Conservation (phyloP, 2,113 vertebrate species). For the Camelus dromedarius region DNA sequence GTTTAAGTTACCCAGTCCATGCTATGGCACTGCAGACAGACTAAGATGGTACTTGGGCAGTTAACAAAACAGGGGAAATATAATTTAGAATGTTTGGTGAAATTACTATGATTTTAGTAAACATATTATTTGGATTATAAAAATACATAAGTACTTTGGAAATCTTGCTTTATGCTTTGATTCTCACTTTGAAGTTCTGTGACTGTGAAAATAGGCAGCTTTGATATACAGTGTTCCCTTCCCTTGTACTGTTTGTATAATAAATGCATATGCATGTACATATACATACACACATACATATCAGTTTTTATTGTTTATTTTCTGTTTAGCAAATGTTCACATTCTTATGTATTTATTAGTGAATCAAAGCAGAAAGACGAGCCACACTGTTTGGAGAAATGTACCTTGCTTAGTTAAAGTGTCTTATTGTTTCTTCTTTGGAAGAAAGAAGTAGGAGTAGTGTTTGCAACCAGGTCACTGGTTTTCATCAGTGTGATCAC, state of each 20-base stretch:
- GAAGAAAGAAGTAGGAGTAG: background rate
- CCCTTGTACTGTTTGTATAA: background rate
- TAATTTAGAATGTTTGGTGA: conserved; percentile 9
- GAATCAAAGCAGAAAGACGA: conserved; percentile 3
- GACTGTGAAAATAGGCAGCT: background rate
- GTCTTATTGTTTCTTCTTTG: conserved; percentile 12
- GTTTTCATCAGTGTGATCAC: background rate
- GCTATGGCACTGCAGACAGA: background rate
- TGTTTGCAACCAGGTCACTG: background rate
- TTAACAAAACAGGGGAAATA: background rate
- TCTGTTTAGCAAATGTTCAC: background rate
- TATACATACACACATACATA: no score
- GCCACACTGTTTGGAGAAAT: background rate
- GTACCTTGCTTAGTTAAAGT: background rate
- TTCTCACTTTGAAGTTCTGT: conserved; percentile 19
- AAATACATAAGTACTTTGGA: background rate
- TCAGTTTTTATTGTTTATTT: conserved; percentile 1
- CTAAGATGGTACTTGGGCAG: background rate
- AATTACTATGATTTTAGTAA: conserved; percentile 20
- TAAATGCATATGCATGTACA: background rate
- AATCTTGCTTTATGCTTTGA: background rate
- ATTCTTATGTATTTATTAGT: background rate
- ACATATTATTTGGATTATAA: conserved; percentile 34
- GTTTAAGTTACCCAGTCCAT: background rate
- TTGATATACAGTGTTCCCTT: background rate